Evolutionary conservation across 1,140 invertebrate species (phyloP).

Genomic region (Penaeus vannamei): DNA sequence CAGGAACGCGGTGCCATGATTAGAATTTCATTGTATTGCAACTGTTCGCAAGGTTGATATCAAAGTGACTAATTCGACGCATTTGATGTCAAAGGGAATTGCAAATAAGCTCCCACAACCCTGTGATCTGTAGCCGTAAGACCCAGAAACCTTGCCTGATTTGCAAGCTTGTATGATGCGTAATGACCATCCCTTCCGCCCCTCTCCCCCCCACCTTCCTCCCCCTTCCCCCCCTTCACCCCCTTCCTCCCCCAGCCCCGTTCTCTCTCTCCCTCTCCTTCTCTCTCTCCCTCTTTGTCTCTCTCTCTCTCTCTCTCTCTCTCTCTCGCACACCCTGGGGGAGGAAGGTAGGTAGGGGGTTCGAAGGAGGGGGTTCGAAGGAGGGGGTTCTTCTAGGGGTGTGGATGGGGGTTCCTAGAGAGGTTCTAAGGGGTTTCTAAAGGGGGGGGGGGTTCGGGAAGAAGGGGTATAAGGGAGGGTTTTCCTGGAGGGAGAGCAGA

Average conservation of each 20-base stretch:
- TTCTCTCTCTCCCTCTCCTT: no score
- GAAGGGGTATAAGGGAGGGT: no score
- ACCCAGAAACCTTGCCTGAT: constrained; percentile 48
- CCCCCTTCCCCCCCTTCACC: no score
- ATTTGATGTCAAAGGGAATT: constrained; percentile 60
- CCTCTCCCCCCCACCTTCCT: no score
- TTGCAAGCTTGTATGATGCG: constrained; percentile 57
- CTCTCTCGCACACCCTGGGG: no score
- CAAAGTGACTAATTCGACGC: constrained; percentile 59
- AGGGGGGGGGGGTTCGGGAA: no score
- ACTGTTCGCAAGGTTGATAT: constrained; percentile 57
- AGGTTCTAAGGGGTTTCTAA: no score
- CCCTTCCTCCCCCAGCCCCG: no score
- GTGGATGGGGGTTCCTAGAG: neutral
- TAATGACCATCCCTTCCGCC: constrained; percentile 49
- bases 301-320: no score
- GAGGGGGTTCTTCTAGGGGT: neutral
- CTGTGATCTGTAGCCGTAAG: constrained; percentile 61
- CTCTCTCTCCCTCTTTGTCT: no score
- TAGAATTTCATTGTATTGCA: constrained; percentile 63
- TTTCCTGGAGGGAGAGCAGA: neutral
- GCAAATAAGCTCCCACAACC: constrained; percentile 28
- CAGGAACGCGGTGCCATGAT: constrained; percentile 39
- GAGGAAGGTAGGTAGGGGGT: neutral
- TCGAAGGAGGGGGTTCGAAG: neutral